These are phyloP conservation scores for Elachura formosa DNA, from an alignment of 2,113 vertebrate genomes.

Conservation along the genomic window DNA sequence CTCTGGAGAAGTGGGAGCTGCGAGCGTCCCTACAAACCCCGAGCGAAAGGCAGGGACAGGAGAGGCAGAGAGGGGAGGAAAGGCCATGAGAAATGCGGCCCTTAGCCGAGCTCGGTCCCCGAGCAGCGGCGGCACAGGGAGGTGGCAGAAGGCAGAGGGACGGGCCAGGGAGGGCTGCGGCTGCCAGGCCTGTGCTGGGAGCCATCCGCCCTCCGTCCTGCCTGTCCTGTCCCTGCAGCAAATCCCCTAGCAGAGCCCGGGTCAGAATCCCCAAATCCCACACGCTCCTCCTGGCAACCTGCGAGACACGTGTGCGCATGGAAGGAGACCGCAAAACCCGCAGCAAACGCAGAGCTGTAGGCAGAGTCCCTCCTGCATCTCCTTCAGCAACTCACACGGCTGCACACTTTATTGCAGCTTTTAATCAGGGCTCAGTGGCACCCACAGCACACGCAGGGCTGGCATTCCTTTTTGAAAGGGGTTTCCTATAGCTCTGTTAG, in stretches of 20 bases:
- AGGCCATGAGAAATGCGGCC: background rate
- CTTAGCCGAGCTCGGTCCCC: background rate
- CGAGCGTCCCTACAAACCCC: background rate
- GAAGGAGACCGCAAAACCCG: background rate
- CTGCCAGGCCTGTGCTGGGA: background rate
- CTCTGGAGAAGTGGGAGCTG: background rate
- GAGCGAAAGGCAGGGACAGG: background rate
- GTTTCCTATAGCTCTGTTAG: background rate
- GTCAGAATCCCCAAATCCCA: background rate
- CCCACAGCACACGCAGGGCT: background rate
- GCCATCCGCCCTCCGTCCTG: background rate
- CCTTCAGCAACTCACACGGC: background rate
- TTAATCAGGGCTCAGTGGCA: slow-evolving; percentile 12
- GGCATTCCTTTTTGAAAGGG: background rate
- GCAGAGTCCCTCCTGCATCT: background rate
- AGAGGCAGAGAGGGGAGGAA: background rate
- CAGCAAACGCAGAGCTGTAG: background rate
- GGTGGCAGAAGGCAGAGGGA: background rate
- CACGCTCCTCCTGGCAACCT: background rate
- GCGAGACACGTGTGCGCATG: background rate
- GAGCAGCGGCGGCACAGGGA: background rate
- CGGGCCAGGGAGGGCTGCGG: background rate
- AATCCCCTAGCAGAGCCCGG: background rate
- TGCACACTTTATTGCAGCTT: background rate
- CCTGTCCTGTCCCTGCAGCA: background rate